Evolutionary conservation across 2,888 invertebrate species (phyloP), one percentile per base, ranked within the genome.

Genomic region (Pammene aurita): DNA sequence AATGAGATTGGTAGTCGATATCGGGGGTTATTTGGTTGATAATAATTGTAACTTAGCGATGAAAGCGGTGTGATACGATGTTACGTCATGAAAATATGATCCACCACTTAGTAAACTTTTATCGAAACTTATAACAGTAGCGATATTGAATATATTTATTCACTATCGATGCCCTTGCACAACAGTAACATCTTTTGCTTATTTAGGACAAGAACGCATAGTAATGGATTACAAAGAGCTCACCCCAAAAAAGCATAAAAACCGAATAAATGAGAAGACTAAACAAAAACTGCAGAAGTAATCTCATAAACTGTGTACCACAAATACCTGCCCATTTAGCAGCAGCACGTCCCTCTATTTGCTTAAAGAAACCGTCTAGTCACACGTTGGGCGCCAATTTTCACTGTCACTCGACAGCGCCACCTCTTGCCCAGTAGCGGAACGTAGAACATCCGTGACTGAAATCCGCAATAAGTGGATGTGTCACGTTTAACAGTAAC

Each of bases 351-450:
- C 16, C 56, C 38, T 16, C 16, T 18, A 38, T 48, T 60, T 35
- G 14, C 48, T 61, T 38, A 13, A 61, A 66, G 66, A 66, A 55
- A 55, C 13, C 54, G 72, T 61, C 57, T 73, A 60, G 74, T 58
- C 74, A 81, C 84, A 74, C 70, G 82, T 79, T 84, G 87, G 86
- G 88, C 84, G 85, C 86, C 86, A 88, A 87, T 81, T 75, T 80
- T 73, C 75, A 72, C 80, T 78, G 79, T 81, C 87, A 88, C 87
- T 87, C 88, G 89, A 86, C 89, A 88, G 84, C 84, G 86, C 85
- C 88, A 84, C 84, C 89, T 88, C 80, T 79, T 81, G 83, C 76
- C 81, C 80, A 76, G 76, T 73, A 72, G 67, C 66, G 63, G 76
- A 85, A 84, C 79, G 80, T 82, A 80, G 74, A 74, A 79, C 74